phyloP scores from a whole-genome alignment of 2,113 vertebrate species.

The Solenodon paradoxus region DNA sequence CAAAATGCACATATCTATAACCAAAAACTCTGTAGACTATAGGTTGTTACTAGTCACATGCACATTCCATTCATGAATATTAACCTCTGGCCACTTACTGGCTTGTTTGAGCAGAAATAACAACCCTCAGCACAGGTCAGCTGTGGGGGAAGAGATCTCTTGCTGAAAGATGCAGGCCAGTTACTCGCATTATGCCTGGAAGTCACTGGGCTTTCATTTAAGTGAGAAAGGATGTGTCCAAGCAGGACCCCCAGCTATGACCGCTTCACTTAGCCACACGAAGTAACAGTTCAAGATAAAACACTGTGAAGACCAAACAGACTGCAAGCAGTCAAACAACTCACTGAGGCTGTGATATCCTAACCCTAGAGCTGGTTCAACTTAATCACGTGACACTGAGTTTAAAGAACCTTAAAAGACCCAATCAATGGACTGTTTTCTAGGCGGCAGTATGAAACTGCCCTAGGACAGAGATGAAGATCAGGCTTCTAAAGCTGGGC shows the following conservation, averaged over 20 bases:
- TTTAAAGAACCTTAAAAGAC: not conserved
- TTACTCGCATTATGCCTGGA: not conserved
- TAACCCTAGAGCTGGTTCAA: not conserved
- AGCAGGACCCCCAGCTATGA: conserved; percentile 11
- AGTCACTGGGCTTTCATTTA: conserved; percentile 2
- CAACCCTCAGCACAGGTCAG: not conserved
- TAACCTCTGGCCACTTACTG: not conserved
- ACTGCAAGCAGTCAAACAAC: not conserved
- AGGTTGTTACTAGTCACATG: not conserved
- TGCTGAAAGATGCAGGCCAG: not conserved
- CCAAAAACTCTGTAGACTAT: not conserved
- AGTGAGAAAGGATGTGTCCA: not conserved
- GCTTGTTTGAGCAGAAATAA: not conserved
- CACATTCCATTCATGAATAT: conserved; percentile 5
- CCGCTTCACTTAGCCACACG: conserved; percentile 1
- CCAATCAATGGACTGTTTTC: not conserved
- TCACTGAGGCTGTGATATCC: not conserved
- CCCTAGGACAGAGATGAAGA: not conserved
- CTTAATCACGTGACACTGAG: not conserved
- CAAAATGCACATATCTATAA: not conserved
- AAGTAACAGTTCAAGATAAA: not conserved
- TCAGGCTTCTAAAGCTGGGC: not conserved
- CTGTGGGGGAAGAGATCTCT: not conserved
- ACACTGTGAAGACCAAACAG: conserved; percentile 5
- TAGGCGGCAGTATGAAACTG: not conserved